Evolutionary conservation across 2,113 vertebrate genomes (phyloP), one percentile per base, ranked within the genome.

Genomic region (Anguilla rostrata): DNA sequence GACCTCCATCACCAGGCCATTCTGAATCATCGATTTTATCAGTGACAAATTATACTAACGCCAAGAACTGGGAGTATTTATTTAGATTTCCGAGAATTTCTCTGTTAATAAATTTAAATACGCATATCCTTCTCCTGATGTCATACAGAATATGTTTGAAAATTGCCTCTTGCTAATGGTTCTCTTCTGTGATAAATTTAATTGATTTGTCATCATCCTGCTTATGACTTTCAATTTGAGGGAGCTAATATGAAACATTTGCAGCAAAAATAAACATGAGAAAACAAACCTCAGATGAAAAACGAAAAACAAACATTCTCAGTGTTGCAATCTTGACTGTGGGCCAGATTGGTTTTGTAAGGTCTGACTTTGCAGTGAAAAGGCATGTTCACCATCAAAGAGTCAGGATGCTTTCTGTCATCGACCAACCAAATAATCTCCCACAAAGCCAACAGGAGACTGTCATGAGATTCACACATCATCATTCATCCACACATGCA

Each of bases 371-470:
- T 90, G 90, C 89, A 92, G 92, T 88, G 84, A 63, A 78, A 86
- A 78, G 88, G 90, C n/a, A 34, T 87, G 88, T 87, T 88, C 75
- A 85, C 90, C 91, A 90, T 94, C 91, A 93, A 93, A 93, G 90
- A 15, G 85, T 82, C 75, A 29, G 34, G 11, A 79, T 83, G 86
- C 83, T 88, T 84, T 83, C 43, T 18, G 84, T 91, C 90, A 87
- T 66, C 80, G 85, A 89, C 85, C 85, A 90, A 89, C 87, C 89
- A 85, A 83, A 83, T 78, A 78, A 83, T 78, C 81, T 87, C 88
- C 87, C 34, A 83, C 18, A 86, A 89, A 85, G 56, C 86, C 88
- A 87, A 83, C 71, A 57, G 86, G 22, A 41, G 16, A 16, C 43
- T 53, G 63, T 86, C 57, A 56, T 22, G 87, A 39, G 71, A 75